Evolutionary conservation across 37 sponge, comb jelly and placozoan genomes (phyloP), one percentile per base, ranked within the genome.

Genomic region (Chondrilla cf. caribensis): DNA sequence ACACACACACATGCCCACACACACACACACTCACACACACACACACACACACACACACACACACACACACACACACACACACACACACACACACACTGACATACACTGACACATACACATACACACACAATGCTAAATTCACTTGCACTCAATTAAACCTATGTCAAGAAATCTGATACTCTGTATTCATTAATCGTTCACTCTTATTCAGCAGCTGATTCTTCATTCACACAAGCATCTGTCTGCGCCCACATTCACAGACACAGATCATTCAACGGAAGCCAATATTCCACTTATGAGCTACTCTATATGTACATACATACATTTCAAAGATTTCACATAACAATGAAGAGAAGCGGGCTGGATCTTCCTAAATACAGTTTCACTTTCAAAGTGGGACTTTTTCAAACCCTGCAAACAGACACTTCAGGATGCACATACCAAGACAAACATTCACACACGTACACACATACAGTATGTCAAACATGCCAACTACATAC

Each of bases 41-140:
- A 79, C 80, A 79, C 59, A 55, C 80, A 79, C 80, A 79, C 59
- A 55, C 59, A 55, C 80, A 79, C 59, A 55, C 60, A 57, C 31
- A 54, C 80, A 79, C 80, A 79, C 80, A 79, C 80, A 79, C 80
- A 79, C 80, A 79, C 80, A 79, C 80, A 79, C 80, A 79, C 80
- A 79, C 80, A 79, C 60, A 57, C 60, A 57, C 80, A 79, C 80
- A 79, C 80, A 79, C 80, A 79, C n/a, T n/a, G n/a, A n/a, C n/a
- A n/a, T n/a, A n/a, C n/a, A n/a, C n/a, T n/a, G n/a, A n/a, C 58
- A 79, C 80, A 79, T 59, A 79, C 80, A 79, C 80, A 79, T 59
- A 79, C 80, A 79, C 80, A 79, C 80, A 54, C 59, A 2, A 47
- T 11, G 6, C 51, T 47, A 11, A n/a, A n/a, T n/a, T n/a, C n/a